Conservation (phyloP, 2,797 vertebrate genomes). For the Denticeps clupeoides region DNA sequence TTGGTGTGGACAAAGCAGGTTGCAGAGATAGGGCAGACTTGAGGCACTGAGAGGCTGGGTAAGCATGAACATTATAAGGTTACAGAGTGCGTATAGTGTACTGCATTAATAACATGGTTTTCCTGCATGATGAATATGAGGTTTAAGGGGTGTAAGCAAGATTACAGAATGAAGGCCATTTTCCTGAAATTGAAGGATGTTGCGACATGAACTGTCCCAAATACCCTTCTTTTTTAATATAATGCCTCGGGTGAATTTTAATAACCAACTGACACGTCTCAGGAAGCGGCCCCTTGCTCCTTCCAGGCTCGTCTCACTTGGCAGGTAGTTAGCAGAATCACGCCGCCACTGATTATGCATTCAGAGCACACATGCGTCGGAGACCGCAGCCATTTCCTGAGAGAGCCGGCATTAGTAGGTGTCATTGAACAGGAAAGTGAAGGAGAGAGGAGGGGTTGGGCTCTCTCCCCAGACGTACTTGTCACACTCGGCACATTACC, state of each 20-base stretch:
- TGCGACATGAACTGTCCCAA: constrained; percentile 10
- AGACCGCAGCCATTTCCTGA: constrained; percentile 30
- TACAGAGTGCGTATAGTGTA: too few relatives aligned
- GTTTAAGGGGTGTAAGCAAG: too few relatives aligned
- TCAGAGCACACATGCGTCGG: constrained; percentile 25
- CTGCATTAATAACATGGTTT: too few relatives aligned
- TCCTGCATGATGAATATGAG: too few relatives aligned
- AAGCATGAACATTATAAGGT: too few relatives aligned
- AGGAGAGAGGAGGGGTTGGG: constrained; percentile 35
- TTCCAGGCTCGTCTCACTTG: constrained; percentile 6
- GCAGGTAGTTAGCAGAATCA: constrained; percentile 18
- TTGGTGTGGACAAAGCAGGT: too few relatives aligned
- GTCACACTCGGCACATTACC: constrained; percentile 37
- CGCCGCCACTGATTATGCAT: constrained; percentile 32
- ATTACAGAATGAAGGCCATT: too few relatives aligned
- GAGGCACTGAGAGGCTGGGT: too few relatives aligned
- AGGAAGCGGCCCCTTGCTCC: constrained; percentile 24
- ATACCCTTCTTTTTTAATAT: constrained; percentile 12
- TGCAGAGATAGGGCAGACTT: too few relatives aligned
- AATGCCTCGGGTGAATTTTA: constrained; percentile 15
- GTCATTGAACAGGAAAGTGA: constrained; percentile 35
- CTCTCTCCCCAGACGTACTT: constrained; percentile 41
- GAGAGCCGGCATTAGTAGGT: constrained; percentile 43
- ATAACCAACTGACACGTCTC: constrained; percentile 24
- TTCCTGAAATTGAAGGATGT: constrained; percentile 7